Evolutionary conservation across 2,113 vertebrate species (phyloP), one percentile per base, ranked within the genome.

Genomic region (Tachysurus vachellii): DNA sequence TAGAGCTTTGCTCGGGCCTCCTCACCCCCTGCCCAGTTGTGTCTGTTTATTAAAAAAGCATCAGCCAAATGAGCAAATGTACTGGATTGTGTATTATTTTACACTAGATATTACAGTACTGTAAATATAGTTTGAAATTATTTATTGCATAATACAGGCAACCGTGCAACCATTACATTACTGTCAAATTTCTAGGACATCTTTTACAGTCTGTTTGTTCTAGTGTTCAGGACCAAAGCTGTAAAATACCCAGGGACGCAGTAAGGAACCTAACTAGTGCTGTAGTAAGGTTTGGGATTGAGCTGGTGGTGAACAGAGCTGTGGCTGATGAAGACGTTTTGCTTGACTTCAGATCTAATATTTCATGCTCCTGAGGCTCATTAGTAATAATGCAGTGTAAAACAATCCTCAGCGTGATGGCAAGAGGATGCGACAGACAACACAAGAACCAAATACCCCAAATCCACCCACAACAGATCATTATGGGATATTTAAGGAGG

Each of bases 331-430:
- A 42, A 57, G 79, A 42, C 5, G 36, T 26, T 61, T 81, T 12
- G 36, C 36, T 44, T 81, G 36, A 81, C 12, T 81, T 81, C 56
- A 44, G 23, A 66, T 88, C 89, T 86, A 82, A 89, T 88, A 86
- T 92, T 91, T 92, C 92, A 91, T 89, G 89, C 93, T 91, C 94
- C 92, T 87, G 12, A 73, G 92, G 88, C 92, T 91, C 85, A 92
- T 94, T 94, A 92, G 90, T 86, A 90, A 89, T 90, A 93, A 93
- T 83, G 85, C 92, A 91, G 90, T 92, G 93, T 93, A 94, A 94
- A 94, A 94, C 90, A 91, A 92, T 90, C 89, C 91, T 89, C 87
- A 88, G 82, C 89, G 76, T 88, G 92, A 89, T 89, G 92, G 92
- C 89, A 91, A 80, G 70, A 91, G 88, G 77, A 87, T 86, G 87